Percentiles rank a stretch among this genome's conserved stretches.
phyloP scores from a whole-genome alignment of 2,888 invertebrate species.

The Phaedon cochleariae region DNA sequence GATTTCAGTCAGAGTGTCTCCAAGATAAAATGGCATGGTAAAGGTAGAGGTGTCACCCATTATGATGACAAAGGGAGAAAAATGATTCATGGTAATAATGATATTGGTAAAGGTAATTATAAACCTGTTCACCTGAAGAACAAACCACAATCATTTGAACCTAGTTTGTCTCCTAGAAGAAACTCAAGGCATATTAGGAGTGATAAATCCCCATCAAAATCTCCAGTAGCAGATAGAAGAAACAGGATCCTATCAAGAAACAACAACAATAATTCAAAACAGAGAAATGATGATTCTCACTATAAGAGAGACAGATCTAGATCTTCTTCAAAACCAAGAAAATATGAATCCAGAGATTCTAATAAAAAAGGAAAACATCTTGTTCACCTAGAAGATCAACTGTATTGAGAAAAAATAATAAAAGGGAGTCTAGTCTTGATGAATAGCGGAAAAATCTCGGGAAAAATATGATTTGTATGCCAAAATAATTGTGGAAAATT shows the following conservation, averaged over 20 bases:
- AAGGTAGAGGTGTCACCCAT: constrained; percentile 80
- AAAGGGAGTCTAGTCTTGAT: no score
- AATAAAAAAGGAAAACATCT: constrained; percentile 13
- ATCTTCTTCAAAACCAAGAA: not conserved
- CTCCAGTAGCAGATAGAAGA: not conserved
- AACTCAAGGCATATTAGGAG: not conserved
- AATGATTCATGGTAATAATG: constrained; percentile 47
- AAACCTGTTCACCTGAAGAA: constrained; percentile 29
- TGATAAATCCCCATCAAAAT: no score
- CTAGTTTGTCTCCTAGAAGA: not conserved
- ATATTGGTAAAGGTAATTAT: constrained; percentile 54
- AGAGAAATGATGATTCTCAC: not conserved
- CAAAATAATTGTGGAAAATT: no score
- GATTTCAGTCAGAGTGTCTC: constrained; percentile 99
- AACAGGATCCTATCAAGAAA: not conserved
- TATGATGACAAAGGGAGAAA: constrained; percentile 59
- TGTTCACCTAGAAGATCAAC: constrained; percentile 15
- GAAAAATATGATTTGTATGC: no score
- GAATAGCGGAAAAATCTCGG: no score
- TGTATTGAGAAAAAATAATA: not conserved
- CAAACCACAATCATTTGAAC: not conserved
- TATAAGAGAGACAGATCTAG: not conserved
- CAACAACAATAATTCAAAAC: not conserved
- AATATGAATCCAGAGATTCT: not conserved
- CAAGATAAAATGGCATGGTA: constrained; percentile 90